Conservation (phyloP, 2,113 vertebrate genomes). For the Atractosteus spatula region DNA sequence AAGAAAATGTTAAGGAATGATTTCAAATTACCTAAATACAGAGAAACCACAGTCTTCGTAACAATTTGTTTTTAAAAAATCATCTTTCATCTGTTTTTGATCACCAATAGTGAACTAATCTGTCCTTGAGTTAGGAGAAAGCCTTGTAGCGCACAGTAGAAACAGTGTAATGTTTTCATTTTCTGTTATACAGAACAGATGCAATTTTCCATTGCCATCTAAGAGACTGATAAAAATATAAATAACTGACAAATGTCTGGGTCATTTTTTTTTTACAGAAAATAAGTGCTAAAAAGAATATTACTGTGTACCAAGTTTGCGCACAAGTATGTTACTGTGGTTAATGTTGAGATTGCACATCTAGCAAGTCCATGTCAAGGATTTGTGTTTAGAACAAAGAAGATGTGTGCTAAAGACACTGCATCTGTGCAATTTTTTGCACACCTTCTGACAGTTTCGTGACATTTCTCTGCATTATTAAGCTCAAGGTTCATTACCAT, state of each 20-base stretch:
- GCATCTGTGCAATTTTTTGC: conserved; percentile 32
- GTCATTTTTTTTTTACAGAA: conserved; percentile 22
- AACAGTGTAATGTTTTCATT: no score
- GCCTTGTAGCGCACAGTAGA: no score
- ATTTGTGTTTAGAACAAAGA: conserved; percentile 73
- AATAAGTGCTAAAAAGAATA: not conserved
- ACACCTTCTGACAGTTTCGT: conserved; percentile 61
- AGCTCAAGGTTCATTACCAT: conserved; percentile 76
- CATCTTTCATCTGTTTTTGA: no score
- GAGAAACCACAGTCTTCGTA: no score
- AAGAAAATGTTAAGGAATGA: no score
- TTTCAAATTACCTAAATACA: no score
- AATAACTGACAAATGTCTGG: conserved; percentile 13
- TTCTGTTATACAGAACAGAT: no score
- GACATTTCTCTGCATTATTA: conserved; percentile 72
- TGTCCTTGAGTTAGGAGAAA: no score
- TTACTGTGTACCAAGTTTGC: not conserved
- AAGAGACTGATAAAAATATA: not conserved
- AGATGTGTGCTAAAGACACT: conserved; percentile 56
- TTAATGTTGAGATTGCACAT: conserved; percentile 15
- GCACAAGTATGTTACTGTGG: not conserved
- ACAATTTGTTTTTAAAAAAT: no score
- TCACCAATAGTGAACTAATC: no score
- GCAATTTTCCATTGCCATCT: no score
- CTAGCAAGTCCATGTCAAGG: conserved; percentile 42